Percentiles rank a stretch among this genome's conserved stretches.
These are phyloP conservation scores for Polydrusus tereticollis DNA, from an alignment of 2,888 invertebrate genomes.

Conservation along the genomic window DNA sequence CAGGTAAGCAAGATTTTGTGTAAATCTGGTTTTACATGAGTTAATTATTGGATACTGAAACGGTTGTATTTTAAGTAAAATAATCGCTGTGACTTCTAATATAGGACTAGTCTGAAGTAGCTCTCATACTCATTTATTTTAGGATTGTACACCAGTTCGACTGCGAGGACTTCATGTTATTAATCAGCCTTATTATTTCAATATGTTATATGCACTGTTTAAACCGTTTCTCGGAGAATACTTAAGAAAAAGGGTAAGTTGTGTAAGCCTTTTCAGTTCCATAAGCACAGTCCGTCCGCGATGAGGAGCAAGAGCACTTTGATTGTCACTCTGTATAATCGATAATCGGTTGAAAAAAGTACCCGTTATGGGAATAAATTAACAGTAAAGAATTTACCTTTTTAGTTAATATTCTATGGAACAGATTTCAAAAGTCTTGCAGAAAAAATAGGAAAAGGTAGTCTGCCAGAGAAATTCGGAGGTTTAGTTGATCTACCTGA, in stretches of 20 bases:
- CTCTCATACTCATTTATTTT: constrained; percentile 58
- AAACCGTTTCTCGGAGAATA: constrained; percentile 91
- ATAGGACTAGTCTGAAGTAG: constrained; percentile 80
- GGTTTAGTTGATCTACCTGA: constrained; percentile 76
- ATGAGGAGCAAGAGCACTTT: no score
- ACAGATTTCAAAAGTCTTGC: constrained; percentile 74
- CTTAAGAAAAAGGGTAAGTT: constrained; percentile 78
- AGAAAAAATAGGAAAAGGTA: constrained; percentile 71
- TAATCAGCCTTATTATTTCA: constrained; percentile 90
- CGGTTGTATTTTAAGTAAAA: no score
- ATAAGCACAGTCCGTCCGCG: no score
- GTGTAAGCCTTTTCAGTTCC: no score
- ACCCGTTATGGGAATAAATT: no score
- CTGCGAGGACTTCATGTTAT: constrained; percentile 89
- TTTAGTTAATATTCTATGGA: constrained; percentile 81
- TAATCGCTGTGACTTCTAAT: no score
- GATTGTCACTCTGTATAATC: no score
- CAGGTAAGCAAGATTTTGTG: no score
- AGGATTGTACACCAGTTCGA: constrained; percentile 87
- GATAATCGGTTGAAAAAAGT: no score
- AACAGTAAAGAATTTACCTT: constrained; percentile 29
- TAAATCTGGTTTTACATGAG: no score
- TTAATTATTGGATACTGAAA: no score
- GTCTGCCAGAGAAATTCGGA: constrained; percentile 76
- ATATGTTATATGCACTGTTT: constrained; percentile 87